Evolutionary conservation across 1,140 invertebrate species (phyloP).

Genomic region (Zaprionus ghesquierei): DNA sequence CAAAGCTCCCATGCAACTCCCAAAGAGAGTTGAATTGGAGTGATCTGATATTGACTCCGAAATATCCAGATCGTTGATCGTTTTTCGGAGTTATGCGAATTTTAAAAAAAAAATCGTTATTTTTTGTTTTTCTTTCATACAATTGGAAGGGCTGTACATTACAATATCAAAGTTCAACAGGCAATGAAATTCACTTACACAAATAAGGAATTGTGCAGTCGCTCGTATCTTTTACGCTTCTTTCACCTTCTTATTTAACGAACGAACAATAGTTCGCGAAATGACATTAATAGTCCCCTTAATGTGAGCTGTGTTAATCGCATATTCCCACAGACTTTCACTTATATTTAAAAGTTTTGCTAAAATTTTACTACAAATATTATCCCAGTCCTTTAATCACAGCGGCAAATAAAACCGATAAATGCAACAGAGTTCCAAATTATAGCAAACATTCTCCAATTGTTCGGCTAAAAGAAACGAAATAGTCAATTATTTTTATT

Average conservation of each 20-base stretch:
- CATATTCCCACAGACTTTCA: too few relatives aligned
- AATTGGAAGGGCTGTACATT: too few relatives aligned
- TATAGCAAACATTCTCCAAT: not conserved
- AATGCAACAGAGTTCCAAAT: not conserved
- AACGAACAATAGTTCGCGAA: slow-evolving; percentile 6
- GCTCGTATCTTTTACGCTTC: not conserved
- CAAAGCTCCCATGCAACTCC: too few relatives aligned
- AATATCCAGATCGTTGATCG: too few relatives aligned
- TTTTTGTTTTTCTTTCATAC: too few relatives aligned
- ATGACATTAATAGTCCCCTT: slow-evolving; percentile 20
- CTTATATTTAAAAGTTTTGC: slow-evolving; percentile 23
- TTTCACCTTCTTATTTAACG: not conserved
- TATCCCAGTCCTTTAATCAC: not conserved
- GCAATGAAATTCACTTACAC: slow-evolving; percentile 50
- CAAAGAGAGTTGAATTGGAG: too few relatives aligned
- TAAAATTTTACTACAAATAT: not conserved
- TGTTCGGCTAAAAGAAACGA: not conserved
- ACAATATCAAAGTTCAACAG: slow-evolving; percentile 61
- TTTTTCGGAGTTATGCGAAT: too few relatives aligned
- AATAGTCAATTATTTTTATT: slow-evolving; percentile 5
- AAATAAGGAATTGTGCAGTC: slow-evolving; percentile 10
- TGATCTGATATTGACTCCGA: too few relatives aligned
- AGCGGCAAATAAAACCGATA: not conserved
- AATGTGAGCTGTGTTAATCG: slow-evolving; percentile 17
- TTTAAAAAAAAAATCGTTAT: too few relatives aligned